Percentiles rank a stretch among this genome's conserved stretches.
Conservation (phyloP, 2,113 vertebrate species). For the Rhodinocichla rosea region DNA sequence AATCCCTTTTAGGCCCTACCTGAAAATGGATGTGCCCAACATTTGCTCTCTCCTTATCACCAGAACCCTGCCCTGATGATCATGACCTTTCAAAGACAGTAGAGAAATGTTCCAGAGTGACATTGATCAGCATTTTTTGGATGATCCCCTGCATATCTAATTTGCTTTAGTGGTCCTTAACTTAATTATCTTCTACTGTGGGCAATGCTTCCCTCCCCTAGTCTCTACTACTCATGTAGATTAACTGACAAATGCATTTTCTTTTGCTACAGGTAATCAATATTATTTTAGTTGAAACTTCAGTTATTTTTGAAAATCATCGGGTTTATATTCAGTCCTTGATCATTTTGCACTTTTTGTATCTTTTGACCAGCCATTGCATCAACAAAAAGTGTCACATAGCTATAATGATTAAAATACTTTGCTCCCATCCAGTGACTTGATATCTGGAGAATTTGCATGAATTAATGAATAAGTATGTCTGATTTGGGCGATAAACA, state of each 20-base stretch:
- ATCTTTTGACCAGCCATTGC: background rate
- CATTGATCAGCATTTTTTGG: background rate
- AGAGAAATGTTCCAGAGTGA: background rate
- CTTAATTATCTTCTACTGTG: background rate
- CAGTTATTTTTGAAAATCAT: background rate
- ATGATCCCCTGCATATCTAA: background rate
- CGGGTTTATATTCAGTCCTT: background rate
- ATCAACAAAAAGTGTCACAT: background rate
- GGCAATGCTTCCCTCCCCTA: background rate
- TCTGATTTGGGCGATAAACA: background rate
- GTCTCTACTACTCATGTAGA: background rate
- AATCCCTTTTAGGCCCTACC: background rate
- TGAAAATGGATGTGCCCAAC: background rate
- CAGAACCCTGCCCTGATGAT: background rate
- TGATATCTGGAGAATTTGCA: background rate
- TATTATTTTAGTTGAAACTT: background rate
- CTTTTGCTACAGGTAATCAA: background rate
- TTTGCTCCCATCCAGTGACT: background rate
- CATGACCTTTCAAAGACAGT: background rate
- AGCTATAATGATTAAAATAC: background rate
- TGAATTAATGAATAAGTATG: background rate
- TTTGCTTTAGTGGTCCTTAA: background rate
- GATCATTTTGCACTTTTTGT: background rate
- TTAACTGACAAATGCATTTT: background rate
- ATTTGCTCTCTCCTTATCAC: background rate